Evolutionary conservation across 2,113 vertebrate genomes (phyloP), one percentile per base, ranked within the genome.

Genomic region (Aphyosemion australe): DNA sequence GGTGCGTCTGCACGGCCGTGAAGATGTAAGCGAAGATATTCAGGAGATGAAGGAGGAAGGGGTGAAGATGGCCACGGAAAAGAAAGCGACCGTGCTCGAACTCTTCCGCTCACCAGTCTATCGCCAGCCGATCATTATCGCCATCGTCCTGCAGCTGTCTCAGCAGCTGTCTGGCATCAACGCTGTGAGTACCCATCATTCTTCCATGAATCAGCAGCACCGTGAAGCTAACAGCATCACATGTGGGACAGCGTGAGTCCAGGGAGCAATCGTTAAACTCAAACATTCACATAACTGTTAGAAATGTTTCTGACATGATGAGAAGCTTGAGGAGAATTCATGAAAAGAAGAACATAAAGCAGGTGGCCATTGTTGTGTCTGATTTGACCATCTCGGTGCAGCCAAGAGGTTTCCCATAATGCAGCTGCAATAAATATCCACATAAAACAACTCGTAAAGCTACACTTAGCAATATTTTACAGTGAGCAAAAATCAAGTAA

Each of bases 161-260:
- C 97, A 99, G 75, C 97, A 99, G 85, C 88, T 99, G 39, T 99
- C 97, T 0, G 97, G 97, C 61, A 99, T 99, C 89, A 99, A 99
- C 19, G 95, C 96, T 16, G 96, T 99, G 76, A 93, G 96, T 96
- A 21, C 42, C 69, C 52, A 13, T 45, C 13, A 39, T 2, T 31
- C 49, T 26, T 56, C 18, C 10, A 37, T 55, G 26, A 74, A 18
- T n/a, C 39, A 61, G 26, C 19, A 0, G 8, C 1, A 26, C 26
- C 26, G 0, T 0, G 15, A 43, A 65, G 18, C 26, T 26, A 26
- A 26, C 26, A 5, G 26, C 3, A 26, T 26, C 26, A n/a, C n/a
- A 39, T 66, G 41, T 80, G 64, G 49, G 16, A 45, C 65, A 21
- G 4, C 1, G 12, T 16, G 11, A 62, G 62, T 20, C 5, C 13